These are phyloP conservation scores for Dendrocincla tyrannina DNA, from an alignment of 2,797 vertebrate species.

Conservation along the genomic window DNA sequence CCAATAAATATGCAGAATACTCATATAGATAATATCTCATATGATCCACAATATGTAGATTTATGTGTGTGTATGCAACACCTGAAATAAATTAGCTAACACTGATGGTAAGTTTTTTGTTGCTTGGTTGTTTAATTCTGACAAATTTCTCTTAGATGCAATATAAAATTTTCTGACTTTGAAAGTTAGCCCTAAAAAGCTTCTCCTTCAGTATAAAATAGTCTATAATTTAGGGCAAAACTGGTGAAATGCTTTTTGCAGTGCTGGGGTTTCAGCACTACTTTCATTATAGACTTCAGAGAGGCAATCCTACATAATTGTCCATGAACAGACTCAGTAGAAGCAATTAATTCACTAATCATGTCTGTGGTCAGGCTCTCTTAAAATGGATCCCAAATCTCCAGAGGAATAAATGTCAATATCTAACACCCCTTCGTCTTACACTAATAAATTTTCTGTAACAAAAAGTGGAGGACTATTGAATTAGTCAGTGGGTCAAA, in stretches of 20 bases:
- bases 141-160: not conserved
- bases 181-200: not conserved
- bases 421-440: not conserved
- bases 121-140: not conserved
- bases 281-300: not conserved
- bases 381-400: not conserved
- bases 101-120: not conserved
- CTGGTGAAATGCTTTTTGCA: not conserved
- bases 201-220: not conserved
- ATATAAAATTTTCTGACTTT: not conserved
- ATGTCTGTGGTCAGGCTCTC: not conserved
- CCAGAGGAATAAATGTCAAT: not conserved
- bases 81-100: not conserved
- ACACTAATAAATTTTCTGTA: not conserved
- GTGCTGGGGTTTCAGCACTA: not conserved
- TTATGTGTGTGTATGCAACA: rapidly evolving
- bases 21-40: not conserved
- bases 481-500: not conserved
- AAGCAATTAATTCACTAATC: not conserved
- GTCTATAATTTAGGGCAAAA: not conserved
- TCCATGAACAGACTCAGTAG: not conserved
- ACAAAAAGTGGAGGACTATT: not conserved
- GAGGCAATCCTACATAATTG: not conserved
- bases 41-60: not conserved
- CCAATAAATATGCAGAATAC: not conserved